Base-by-base conservation (phyloP, 2,888 invertebrate genomes). In the Tanytarsus gracilentus region DNA sequence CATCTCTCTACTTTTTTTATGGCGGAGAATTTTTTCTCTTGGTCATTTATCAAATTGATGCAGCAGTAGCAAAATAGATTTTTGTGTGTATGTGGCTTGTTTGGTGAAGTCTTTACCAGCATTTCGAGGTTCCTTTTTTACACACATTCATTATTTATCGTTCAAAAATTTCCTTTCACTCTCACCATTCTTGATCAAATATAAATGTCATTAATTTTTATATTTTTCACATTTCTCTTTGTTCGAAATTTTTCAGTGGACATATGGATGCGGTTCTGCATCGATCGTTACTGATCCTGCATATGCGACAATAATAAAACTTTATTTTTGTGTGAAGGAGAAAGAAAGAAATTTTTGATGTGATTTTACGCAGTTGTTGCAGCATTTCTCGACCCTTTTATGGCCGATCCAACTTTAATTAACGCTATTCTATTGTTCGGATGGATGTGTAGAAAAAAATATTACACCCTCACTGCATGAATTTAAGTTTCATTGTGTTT, bases 181-280 rank as follows among this genome's bases (percentile, higher is more conserved):
- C 8, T 8, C 14, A 14, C 52, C n/a, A 40, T 11, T 40, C 11
- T 23, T 33, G 39, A 55, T 55, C 55, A 55, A 40, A 55, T 55
- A 55, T 40, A 55, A 55, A 48, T 58, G 58, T 58, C 58, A 58
- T 58, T 58, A 58, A 58, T 58, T 58, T 58, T 48, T 48, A 48
- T 58, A 23, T 44, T 23, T 23, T 23, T 44, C 21, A 44, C 40
- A 40, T 16, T 23, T 23, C 6, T 51, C 51, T 29, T 16, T 30
- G 52, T 21, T 53, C 26, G n/a, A 11, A 36, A 14, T 23, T 58
- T 58, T 58, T 48, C 48, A n/a, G n/a, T 48, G 58, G 58, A 58
- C 58, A 58, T 58, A 58, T 58, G 58, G 55, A 56, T 48, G 8
- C 44, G 18, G 44, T 23, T 23, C 18, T 44, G 44, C 5, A 44